Percentiles rank a stretch among this genome's conserved stretches.
Evolutionary conservation across 2,888 invertebrate genomes (phyloP).

Genomic region (Tethea ocularis): DNA sequence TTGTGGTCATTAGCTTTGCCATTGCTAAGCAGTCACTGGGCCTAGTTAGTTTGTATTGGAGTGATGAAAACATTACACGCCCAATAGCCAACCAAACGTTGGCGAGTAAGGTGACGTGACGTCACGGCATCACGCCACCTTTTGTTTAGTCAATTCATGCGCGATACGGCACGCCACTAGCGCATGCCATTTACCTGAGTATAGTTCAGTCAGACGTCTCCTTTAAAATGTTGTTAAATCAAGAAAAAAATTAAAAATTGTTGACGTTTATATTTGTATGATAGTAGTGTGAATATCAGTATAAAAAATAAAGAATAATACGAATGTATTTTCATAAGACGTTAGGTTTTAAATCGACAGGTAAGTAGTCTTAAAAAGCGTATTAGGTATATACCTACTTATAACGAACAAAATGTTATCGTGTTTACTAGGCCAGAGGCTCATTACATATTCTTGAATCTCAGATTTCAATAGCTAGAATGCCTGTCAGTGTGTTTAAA

Average conservation of each 20-base stretch:
- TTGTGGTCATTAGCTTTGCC: too few species aligned
- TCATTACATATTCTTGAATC: background rate
- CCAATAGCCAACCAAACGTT: slow-evolving; percentile 62
- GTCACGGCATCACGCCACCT: slow-evolving; percentile 83
- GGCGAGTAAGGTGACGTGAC: slow-evolving; percentile 78
- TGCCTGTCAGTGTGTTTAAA: slow-evolving; percentile 5
- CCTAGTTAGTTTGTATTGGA: slow-evolving; percentile 35
- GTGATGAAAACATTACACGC: slow-evolving; percentile 48
- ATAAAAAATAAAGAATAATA: too few species aligned
- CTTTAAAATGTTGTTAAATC: too few species aligned
- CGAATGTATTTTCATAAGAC: too few species aligned
- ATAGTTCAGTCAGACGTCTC: background rate
- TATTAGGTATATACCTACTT: background rate
- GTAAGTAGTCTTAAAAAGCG: too few species aligned
- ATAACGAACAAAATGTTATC: background rate
- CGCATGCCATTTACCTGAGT: slow-evolving; percentile 29
- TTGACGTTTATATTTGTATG: background rate
- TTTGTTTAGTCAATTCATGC: slow-evolving; percentile 72
- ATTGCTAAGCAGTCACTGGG: slow-evolving; percentile 34
- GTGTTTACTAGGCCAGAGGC: background rate
- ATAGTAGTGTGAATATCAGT: background rate
- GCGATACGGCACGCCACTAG: slow-evolving; percentile 69
- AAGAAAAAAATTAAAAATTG: too few species aligned
- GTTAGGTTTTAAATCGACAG: too few species aligned
- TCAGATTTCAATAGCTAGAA: background rate